Evolutionary conservation across 2,113 vertebrate species (phyloP).

Genomic region (Microcebus ravelobensis): DNA sequence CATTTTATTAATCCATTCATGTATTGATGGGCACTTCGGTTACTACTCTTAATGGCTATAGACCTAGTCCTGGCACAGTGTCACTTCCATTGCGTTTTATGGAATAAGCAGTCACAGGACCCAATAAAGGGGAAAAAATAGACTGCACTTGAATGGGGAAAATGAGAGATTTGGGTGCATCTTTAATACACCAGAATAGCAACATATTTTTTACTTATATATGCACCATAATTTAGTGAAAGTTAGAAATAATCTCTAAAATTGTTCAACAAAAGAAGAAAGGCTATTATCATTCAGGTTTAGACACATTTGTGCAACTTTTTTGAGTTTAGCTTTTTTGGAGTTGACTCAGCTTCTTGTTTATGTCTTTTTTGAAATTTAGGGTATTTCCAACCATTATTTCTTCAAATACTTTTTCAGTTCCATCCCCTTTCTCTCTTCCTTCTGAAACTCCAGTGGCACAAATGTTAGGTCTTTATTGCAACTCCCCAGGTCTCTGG

Average conservation of each 20-base stretch:
- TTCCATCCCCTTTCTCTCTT: background rate
- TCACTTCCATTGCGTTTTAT: background rate
- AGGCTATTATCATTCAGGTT: background rate
- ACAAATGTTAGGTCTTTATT: background rate
- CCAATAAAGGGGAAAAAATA: background rate
- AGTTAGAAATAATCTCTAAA: constrained; percentile 36
- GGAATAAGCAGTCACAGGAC: background rate
- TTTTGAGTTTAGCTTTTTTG: background rate
- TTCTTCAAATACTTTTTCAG: background rate
- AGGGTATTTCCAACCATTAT: background rate
- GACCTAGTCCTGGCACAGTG: background rate
- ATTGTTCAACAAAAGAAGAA: background rate
- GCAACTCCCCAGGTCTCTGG: background rate
- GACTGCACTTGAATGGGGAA: background rate
- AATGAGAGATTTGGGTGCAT: background rate
- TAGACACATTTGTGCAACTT: background rate
- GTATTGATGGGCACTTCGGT: too few species aligned
- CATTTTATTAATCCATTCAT: too few species aligned
- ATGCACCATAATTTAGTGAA: background rate
- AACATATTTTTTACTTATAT: background rate
- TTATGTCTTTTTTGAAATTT: constrained; percentile 4
- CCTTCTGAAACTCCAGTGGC: background rate
- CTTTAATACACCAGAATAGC: background rate
- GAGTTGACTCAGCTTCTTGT: background rate
- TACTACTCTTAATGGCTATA: background rate